A percentile compares a stretch with the other conserved stretches of the same genome.
Evolutionary conservation across 2,113 vertebrate genomes (phyloP).

Genomic region (Pimephales promelas): DNA sequence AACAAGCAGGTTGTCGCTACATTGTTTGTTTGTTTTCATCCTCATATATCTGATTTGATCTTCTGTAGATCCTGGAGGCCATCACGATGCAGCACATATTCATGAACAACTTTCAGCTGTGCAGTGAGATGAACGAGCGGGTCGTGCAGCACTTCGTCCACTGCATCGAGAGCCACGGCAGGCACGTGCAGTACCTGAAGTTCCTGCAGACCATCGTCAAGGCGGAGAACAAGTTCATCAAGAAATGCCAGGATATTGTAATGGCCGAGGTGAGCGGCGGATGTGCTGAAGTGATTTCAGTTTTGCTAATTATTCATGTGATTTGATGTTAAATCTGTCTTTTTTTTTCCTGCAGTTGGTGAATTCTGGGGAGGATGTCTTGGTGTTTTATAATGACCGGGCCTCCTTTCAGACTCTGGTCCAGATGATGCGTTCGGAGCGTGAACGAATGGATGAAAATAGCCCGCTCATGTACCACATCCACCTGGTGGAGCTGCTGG

Average conservation of each 20-base stretch:
- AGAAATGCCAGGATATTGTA: slow-evolving; percentile 98
- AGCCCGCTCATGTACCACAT: slow-evolving; percentile 97
- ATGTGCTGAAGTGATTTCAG: not conserved
- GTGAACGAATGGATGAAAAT: slow-evolving; percentile 95
- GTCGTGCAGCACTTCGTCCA: slow-evolving; percentile 99
- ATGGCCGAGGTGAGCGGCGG: slow-evolving; percentile 90
- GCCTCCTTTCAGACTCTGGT: slow-evolving; percentile 96
- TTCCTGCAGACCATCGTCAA: slow-evolving; percentile 98
- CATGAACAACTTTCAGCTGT: slow-evolving; percentile 99
- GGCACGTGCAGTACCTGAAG: slow-evolving; percentile 96
- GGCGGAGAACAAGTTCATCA: slow-evolving; percentile 96
- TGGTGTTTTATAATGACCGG: slow-evolving; percentile 98
- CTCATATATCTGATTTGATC: not conserved
- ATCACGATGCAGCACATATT: slow-evolving; percentile 99
- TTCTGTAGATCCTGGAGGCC: slow-evolving; percentile 88
- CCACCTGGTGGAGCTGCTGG: slow-evolving; percentile 93
- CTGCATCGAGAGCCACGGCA: slow-evolving; percentile 95
- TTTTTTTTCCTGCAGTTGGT: slow-evolving; percentile 78
- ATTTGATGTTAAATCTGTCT: not conserved
- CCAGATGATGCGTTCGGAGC: slow-evolving; percentile 97
- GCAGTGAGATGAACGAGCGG: slow-evolving; percentile 94
- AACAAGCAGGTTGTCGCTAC: not conserved
- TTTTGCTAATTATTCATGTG: not conserved
- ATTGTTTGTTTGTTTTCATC: not conserved
- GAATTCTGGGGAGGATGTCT: slow-evolving; percentile 93